Conservation (phyloP, 2,797 vertebrate species). For the Limosa lapponica region DNA sequence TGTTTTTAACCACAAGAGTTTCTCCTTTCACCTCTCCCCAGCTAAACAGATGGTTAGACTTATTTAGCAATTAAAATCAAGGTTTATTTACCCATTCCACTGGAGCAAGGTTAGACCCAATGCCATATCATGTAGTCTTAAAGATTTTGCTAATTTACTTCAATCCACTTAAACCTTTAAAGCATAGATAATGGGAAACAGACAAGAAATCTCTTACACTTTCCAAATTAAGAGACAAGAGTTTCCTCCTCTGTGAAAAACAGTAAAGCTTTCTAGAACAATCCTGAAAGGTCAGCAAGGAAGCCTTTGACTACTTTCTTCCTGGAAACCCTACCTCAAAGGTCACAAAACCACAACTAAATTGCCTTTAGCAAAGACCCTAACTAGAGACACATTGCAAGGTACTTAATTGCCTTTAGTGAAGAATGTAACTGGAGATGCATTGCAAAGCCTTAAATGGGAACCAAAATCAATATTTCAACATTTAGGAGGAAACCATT, state of each 20-base stretch:
- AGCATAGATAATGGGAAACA: conserved; percentile 49
- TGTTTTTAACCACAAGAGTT: not conserved
- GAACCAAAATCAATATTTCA: conserved; percentile 54
- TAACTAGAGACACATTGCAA: conserved; percentile 42
- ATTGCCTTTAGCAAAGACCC: conserved; percentile 52
- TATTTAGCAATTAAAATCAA: conserved; percentile 55
- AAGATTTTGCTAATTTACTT: conserved; percentile 73
- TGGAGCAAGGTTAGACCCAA: conserved; percentile 1
- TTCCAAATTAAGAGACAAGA: conserved; percentile 49
- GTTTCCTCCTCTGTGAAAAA: conserved; percentile 9
- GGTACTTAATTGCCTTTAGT: conserved; percentile 42
- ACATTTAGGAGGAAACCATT: conserved; percentile 26
- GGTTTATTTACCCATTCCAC: conserved; percentile 12
- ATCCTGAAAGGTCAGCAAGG: conserved; percentile 58
- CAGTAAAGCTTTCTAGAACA: conserved; percentile 26
- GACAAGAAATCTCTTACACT: conserved; percentile 46
- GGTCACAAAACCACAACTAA: conserved; percentile 58
- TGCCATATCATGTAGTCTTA: conserved; percentile 35
- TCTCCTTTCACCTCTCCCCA: conserved; percentile 2
- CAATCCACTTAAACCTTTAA: conserved; percentile 76
- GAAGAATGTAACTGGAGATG: conserved; percentile 44
- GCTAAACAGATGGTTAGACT: conserved; percentile 34
- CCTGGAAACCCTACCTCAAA: conserved; percentile 65
- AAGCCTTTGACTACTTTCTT: conserved; percentile 51
- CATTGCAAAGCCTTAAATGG: conserved; percentile 26